Evolutionary conservation across 23 tunicate species (phyloP).

Genomic region (Trididemnum miniatum): DNA sequence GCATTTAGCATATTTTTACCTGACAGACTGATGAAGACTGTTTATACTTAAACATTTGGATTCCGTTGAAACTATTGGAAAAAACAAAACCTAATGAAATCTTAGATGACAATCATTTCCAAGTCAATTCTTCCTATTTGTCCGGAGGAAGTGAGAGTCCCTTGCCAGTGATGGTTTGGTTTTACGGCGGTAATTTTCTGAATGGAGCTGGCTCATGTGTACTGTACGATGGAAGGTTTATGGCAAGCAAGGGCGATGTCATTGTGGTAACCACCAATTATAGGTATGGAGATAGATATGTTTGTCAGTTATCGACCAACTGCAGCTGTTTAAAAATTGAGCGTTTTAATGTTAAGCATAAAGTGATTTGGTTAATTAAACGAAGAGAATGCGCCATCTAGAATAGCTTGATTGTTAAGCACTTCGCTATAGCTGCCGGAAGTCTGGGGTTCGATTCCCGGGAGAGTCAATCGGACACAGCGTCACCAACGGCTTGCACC

Average conservation of each 20-base stretch:
- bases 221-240: constrained; percentile 67
- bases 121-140: constrained; percentile 28
- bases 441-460: too few species aligned
- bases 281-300: too few species aligned
- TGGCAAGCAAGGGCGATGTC: constrained; percentile 68
- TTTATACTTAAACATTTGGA: constrained; percentile 75
- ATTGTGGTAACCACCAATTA: constrained; percentile 88
- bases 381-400: too few species aligned
- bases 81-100: constrained; percentile 18
- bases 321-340: too few species aligned
- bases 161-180: constrained; percentile 72
- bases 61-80: constrained; percentile 39
- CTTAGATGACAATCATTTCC: constrained; percentile 45
- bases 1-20: not conserved
- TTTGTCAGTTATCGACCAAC: too few species aligned
- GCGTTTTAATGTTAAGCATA: too few species aligned
- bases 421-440: too few species aligned
- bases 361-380: too few species aligned
- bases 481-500: too few species aligned
- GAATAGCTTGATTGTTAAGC: too few species aligned
- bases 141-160: constrained; percentile 12
- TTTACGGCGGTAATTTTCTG: constrained; percentile 82
- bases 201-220: constrained; percentile 77
- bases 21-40: constrained; percentile 73
- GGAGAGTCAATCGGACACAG: too few species aligned